Evolutionary conservation across 1,140 invertebrate genomes (phyloP).

Genomic region (Zaprionus lachaisei): DNA sequence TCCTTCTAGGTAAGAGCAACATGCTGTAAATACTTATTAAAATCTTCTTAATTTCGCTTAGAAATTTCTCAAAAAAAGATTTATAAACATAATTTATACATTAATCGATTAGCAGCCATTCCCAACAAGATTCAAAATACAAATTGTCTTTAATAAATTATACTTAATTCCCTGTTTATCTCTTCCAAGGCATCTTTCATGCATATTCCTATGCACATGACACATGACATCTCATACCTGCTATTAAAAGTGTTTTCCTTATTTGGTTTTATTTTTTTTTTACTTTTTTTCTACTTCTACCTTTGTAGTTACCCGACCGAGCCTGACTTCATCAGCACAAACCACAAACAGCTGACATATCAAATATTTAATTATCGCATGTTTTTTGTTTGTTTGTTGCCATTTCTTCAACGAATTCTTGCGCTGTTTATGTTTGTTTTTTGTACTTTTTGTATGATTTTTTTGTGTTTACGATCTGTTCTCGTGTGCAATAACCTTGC

Average conservation of each 20-base stretch:
- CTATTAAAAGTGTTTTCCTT: constrained; percentile 13
- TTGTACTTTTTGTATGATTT: constrained; percentile 15
- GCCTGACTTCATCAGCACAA: constrained; percentile 37
- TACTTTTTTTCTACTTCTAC: neutral
- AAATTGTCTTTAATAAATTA: neutral
- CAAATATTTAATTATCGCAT: constrained; percentile 62
- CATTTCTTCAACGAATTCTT: constrained; percentile 55
- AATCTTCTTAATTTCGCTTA: neutral
- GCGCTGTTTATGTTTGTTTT: constrained; percentile 37
- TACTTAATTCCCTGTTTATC: neutral
- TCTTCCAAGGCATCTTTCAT: neutral
- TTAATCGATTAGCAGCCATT: neutral
- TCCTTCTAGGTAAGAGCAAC: neutral
- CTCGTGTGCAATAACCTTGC: constrained; percentile 73
- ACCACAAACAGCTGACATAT: constrained; percentile 57
- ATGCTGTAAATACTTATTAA: neutral
- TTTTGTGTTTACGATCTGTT: constrained; percentile 34
- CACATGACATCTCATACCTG: neutral
- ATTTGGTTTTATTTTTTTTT: constrained; percentile 3
- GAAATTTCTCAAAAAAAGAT: neutral
- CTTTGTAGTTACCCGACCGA: constrained; percentile 46
- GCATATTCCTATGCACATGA: neutral
- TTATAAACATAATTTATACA: neutral
- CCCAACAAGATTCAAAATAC: neutral
- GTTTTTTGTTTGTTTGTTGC: constrained; percentile 33